Evolutionary conservation across 2,888 invertebrate genomes (phyloP).

Genomic region (Ophioninae sp.): DNA sequence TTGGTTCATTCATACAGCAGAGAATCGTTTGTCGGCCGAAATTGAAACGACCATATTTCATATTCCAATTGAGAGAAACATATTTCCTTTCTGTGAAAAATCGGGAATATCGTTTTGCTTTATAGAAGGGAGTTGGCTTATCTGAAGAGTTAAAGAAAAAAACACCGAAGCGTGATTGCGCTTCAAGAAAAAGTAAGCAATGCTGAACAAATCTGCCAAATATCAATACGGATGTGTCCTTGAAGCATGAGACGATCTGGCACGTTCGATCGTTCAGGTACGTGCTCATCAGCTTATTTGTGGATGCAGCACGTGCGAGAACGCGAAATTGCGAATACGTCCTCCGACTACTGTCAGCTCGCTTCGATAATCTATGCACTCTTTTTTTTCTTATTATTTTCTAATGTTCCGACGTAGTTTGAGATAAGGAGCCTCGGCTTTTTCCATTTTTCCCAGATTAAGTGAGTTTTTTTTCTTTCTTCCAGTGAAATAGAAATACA

Average conservation of each 20-base stretch:
- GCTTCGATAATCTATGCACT: constrained; percentile 23
- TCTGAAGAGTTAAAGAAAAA: constrained; percentile 5
- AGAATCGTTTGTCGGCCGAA: background rate
- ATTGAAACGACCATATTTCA: background rate
- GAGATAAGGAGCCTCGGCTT: background rate
- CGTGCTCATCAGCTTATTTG: constrained; percentile 67
- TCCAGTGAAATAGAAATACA: background rate
- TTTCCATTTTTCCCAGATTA: background rate
- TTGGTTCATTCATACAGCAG: background rate
- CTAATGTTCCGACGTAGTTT: background rate
- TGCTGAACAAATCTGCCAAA: constrained; percentile 63
- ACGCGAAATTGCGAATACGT: constrained; percentile 39
- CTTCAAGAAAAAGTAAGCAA: constrained; percentile 67
- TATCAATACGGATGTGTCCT: constrained; percentile 76
- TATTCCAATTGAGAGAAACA: background rate
- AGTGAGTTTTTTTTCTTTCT: background rate
- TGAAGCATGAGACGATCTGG: constrained; percentile 68
- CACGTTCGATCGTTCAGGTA: constrained; percentile 74
- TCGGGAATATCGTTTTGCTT: constrained; percentile 2
- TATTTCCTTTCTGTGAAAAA: background rate
- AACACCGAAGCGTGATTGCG: constrained; percentile 6
- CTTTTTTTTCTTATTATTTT: constrained; percentile 7
- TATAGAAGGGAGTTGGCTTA: background rate
- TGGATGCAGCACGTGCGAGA: constrained; percentile 66
- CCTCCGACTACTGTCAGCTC: constrained; percentile 37